These are phyloP conservation scores for Odontocolon sp. DNA, from an alignment of 2,888 invertebrate species.

Conservation along the genomic window DNA sequence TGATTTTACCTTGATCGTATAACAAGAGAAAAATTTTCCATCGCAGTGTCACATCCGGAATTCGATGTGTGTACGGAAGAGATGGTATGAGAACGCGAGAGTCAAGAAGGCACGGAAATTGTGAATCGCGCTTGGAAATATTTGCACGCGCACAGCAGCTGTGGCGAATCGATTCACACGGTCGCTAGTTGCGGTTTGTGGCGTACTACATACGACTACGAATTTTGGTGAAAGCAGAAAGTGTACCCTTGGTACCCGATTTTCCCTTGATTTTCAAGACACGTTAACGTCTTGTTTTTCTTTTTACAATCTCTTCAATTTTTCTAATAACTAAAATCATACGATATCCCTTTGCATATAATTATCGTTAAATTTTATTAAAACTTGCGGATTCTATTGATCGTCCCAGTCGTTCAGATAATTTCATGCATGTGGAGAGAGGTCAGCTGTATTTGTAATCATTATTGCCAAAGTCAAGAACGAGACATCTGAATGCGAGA, in stretches of 20 bases:
- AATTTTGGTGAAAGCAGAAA: constrained; percentile 35
- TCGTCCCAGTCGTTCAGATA: constrained; percentile 37
- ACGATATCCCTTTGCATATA: constrained; percentile 20
- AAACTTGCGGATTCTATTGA: not conserved
- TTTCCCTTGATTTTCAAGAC: constrained; percentile 39
- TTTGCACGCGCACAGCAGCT: constrained; percentile 48
- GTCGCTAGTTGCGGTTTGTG: constrained; percentile 17
- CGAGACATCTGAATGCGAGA: constrained; percentile 2
- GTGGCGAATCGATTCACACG: constrained; percentile 39
- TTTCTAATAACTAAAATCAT: constrained; percentile 8
- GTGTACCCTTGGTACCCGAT: not conserved
- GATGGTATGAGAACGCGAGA: not conserved
- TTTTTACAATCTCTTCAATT: not conserved
- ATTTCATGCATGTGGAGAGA: constrained; percentile 40
- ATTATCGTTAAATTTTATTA: constrained; percentile 52
- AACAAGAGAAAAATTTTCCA: not conserved
- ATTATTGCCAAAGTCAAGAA: constrained; percentile 41
- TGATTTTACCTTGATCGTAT: constrained; percentile 4
- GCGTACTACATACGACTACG: not conserved
- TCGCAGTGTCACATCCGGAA: not conserved
- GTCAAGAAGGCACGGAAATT: constrained; percentile 36
- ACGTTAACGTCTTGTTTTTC: constrained; percentile 2
- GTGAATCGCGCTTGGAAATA: constrained; percentile 36
- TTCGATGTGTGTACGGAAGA: not conserved
- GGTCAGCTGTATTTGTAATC: constrained; percentile 49